Evolutionary conservation across 2,797 vertebrate genomes (phyloP).

Genomic region (Pseudomugil tenellus): DNA sequence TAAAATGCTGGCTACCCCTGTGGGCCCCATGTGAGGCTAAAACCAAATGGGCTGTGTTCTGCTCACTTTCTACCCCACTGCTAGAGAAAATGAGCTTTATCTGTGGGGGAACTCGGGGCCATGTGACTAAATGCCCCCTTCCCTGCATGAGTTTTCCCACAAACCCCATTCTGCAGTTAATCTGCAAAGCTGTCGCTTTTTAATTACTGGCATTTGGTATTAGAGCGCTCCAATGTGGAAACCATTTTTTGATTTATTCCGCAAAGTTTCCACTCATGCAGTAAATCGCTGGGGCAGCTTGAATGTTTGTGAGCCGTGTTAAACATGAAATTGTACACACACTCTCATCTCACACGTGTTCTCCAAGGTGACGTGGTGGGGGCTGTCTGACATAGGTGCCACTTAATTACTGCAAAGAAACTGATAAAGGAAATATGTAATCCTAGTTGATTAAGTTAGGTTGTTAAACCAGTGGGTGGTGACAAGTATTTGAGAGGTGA

Average conservation of each 20-base stretch:
- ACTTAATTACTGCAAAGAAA: constrained; percentile 78
- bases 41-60: constrained; percentile 82
- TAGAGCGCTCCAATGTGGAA: constrained; percentile 62
- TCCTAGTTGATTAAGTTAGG: constrained; percentile 77
- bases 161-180: constrained; percentile 80
- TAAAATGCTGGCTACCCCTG: constrained; percentile 85
- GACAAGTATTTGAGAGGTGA: constrained; percentile 73
- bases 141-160: constrained; percentile 75
- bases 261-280: constrained; percentile 62
- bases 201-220: constrained; percentile 81
- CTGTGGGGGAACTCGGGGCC: constrained; percentile 78
- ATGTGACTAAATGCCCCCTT: constrained; percentile 84
- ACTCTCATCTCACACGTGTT: constrained; percentile 41
- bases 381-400: constrained; percentile 69
- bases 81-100: constrained; percentile 86
- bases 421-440: constrained; percentile 75
- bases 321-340: constrained; percentile 42
- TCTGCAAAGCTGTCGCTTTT: constrained; percentile 83
- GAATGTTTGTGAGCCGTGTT: constrained; percentile 49
- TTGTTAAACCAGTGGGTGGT: constrained; percentile 63
- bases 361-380: constrained; percentile 69
- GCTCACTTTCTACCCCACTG: constrained; percentile 83
- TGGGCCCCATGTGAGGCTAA: constrained; percentile 81
- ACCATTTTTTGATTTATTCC: constrained; percentile 71
- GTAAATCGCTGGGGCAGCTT: constrained; percentile 48